These are phyloP conservation scores for Dendrolimus punctatus DNA, from an alignment of 1,140 invertebrate genomes.

Conservation along the genomic window DNA sequence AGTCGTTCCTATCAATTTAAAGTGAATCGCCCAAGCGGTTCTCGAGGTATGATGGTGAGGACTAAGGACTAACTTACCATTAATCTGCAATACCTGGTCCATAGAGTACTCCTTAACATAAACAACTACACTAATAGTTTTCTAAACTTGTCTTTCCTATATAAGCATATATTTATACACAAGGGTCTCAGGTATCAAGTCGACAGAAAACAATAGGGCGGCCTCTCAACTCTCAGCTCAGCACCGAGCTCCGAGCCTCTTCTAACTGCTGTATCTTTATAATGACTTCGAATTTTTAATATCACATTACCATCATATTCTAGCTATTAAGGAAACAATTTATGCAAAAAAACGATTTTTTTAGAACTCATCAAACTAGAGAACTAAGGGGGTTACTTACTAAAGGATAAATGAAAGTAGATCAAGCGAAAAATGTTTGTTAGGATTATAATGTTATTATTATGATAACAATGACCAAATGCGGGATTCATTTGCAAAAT, in stretches of 20 bases:
- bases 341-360: too few species aligned
- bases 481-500: too few species aligned
- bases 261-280: constrained; percentile 1
- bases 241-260: background rate
- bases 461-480: too few species aligned
- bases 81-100: constrained; percentile 1
- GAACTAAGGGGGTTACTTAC: too few species aligned
- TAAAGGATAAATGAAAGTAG: too few species aligned
- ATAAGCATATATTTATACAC: background rate
- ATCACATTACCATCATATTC: background rate
- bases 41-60: background rate
- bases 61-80: too few species aligned
- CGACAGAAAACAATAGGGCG: background rate
- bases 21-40: background rate
- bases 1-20: background rate
- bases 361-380: too few species aligned
- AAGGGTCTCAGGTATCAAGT: background rate
- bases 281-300: background rate
- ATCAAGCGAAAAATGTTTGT: too few species aligned
- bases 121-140: too few species aligned
- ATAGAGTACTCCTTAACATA: too few species aligned
- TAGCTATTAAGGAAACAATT: background rate
- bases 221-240: background rate
- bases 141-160: background rate
- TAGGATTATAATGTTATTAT: too few species aligned